Conservation (phyloP, 2,888 invertebrate genomes). For the Ypsolopha sequella region DNA sequence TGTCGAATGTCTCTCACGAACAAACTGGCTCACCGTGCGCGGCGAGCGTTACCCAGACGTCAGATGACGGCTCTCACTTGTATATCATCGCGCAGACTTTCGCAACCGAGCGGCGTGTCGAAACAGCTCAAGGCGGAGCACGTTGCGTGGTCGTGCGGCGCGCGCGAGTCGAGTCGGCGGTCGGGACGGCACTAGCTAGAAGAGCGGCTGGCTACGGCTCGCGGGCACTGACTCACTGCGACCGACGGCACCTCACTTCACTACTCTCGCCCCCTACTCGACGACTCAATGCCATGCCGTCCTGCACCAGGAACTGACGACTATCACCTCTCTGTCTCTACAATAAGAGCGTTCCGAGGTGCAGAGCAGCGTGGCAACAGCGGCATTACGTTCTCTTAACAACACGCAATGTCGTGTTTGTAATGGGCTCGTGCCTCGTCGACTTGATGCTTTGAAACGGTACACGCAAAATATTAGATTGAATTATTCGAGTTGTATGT, state of each 20-base stretch:
- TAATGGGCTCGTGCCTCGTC: not conserved
- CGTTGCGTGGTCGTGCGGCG: conserved; percentile 23
- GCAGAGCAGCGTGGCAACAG: not conserved
- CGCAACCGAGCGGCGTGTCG: conserved; percentile 63
- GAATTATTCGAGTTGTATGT: not conserved
- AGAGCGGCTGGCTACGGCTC: not conserved
- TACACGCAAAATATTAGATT: not conserved
- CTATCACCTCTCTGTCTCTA: not conserved
- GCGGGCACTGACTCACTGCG: not conserved
- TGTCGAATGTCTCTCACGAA: conserved; percentile 59
- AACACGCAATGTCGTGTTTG: not conserved
- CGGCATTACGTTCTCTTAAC: not conserved
- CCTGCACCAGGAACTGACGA: not conserved
- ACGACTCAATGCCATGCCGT: not conserved
- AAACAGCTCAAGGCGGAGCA: conserved; percentile 53
- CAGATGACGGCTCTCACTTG: conserved; percentile 63
- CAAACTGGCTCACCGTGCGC: conserved; percentile 63
- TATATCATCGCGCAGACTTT: conserved; percentile 70
- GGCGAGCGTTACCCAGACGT: conserved; percentile 66
- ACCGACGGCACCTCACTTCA: not conserved
- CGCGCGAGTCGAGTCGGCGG: conserved; percentile 13
- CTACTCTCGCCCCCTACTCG: not conserved
- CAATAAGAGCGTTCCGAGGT: not conserved
- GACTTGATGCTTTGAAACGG: not conserved
- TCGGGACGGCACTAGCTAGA: not conserved